Percentiles rank a stretch among this genome's conserved stretches.
Evolutionary conservation across 2,113 vertebrate genomes (phyloP).

Genomic region (Grus americana): DNA sequence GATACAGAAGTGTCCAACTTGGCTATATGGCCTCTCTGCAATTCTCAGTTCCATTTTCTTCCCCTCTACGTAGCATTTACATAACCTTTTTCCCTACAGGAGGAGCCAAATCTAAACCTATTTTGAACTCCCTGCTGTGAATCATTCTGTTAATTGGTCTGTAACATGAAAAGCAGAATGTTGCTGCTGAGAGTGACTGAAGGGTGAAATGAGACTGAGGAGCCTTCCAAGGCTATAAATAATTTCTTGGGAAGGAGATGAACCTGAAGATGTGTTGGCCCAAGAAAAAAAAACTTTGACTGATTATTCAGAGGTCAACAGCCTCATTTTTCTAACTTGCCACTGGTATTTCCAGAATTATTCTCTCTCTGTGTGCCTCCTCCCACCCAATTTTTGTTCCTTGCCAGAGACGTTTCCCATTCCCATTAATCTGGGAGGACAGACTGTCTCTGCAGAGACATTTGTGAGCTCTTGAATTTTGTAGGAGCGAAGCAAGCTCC

Average conservation of each 20-base stretch:
- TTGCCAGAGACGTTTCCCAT: background rate
- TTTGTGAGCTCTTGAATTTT: background rate
- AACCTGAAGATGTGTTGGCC: conserved; percentile 30
- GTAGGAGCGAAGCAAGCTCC: background rate
- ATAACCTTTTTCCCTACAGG: conserved; percentile 3
- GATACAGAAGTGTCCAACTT: background rate
- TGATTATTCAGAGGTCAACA: conserved; percentile 44
- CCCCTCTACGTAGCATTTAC: background rate
- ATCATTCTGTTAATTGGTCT: conserved; percentile 67
- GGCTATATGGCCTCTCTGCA: background rate
- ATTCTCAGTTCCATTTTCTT: conserved; percentile 2
- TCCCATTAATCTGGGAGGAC: background rate
- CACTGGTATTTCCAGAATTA: conserved; percentile 21
- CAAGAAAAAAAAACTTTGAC: conserved; percentile 24
- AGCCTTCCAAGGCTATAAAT: conserved; percentile 59
- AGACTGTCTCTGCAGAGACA: background rate
- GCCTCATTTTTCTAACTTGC: conserved; percentile 32
- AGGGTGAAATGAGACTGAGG: conserved; percentile 54
- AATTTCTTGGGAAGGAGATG: conserved; percentile 47
- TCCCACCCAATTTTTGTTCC: background rate
- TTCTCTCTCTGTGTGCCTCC: background rate
- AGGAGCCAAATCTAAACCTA: conserved; percentile 41
- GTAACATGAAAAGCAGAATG: conserved; percentile 59
- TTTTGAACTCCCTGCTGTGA: conserved; percentile 62
- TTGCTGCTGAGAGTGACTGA: conserved; percentile 59